Evolutionary conservation across 2,113 vertebrate species (phyloP).

Genomic region (Hiodon alosoides): DNA sequence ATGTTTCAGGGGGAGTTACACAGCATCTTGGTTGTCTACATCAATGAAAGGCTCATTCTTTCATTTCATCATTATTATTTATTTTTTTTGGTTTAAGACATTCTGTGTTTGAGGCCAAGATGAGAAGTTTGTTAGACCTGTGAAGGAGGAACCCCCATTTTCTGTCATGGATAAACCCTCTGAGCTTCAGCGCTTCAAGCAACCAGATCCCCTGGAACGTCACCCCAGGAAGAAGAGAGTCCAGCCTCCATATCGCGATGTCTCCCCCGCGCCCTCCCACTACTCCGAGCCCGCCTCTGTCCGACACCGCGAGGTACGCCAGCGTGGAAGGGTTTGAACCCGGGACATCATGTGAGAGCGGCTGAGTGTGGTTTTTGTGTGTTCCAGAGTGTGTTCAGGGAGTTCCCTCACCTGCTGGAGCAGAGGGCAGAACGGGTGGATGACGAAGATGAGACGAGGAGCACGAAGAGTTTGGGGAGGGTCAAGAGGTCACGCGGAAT

Average conservation of each 20-base stretch:
- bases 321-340: background rate
- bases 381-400: background rate
- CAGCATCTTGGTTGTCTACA: too few species aligned
- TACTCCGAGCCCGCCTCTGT: background rate
- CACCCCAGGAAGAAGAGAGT: slow-evolving; percentile 6
- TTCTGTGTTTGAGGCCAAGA: too few species aligned
- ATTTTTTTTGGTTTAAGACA: too few species aligned
- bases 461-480: background rate
- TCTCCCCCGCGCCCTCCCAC: slow-evolving; percentile 7
- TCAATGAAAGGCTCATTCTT: too few species aligned
- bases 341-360: background rate
- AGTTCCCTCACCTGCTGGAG: background rate
- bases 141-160: background rate
- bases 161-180: background rate
- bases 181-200: background rate
- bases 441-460: background rate
- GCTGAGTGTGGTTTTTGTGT: background rate
- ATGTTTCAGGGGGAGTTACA: too few species aligned
- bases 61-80: too few species aligned
- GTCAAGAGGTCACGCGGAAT: background rate
- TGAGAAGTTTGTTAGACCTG: background rate
- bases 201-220: background rate
- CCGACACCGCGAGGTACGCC: background rate
- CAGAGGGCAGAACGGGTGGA: background rate
- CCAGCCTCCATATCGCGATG: background rate